Percentiles rank a stretch among this genome's conserved stretches.
Evolutionary conservation across 2,888 invertebrate species (phyloP).

Genomic region (Argynnis bischoffii): DNA sequence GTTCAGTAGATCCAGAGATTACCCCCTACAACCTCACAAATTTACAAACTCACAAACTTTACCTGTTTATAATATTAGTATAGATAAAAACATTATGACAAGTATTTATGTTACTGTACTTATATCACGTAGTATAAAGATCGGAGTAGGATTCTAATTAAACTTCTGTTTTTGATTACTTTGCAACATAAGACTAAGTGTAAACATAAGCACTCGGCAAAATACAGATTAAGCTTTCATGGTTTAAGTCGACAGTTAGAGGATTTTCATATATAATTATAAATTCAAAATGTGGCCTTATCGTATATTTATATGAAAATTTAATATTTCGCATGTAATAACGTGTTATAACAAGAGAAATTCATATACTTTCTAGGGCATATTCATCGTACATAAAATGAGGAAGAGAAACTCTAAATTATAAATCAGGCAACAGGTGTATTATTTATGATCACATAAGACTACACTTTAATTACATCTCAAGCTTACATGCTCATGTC

Average conservation of each 20-base stretch:
- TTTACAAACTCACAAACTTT: too few relatives aligned
- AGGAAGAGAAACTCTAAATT: not conserved
- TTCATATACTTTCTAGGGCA: not conserved
- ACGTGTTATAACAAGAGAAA: not conserved
- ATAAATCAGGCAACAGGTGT: conserved; percentile 2
- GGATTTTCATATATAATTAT: conserved; percentile 1
- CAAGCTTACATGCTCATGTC: too few relatives aligned
- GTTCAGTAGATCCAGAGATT: too few relatives aligned
- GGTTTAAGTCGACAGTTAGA: not conserved
- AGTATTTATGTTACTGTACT: too few relatives aligned
- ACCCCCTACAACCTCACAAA: too few relatives aligned
- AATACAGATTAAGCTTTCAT: not conserved
- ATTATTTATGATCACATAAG: not conserved
- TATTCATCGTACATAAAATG: not conserved
- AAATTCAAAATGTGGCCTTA: not conserved
- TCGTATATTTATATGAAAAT: conserved; percentile 8
- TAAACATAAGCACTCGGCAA: not conserved
- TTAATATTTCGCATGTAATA: not conserved
- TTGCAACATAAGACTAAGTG: not conserved
- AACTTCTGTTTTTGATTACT: conserved; percentile 1
- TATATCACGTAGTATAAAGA: too few relatives aligned
- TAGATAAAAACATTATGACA: too few relatives aligned
- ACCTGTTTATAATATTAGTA: too few relatives aligned
- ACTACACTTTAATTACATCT: too few relatives aligned
- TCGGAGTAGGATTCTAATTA: not conserved